phyloP scores from a whole-genome alignment of 2,888 invertebrate species.

The Eristalinus aeneus region DNA sequence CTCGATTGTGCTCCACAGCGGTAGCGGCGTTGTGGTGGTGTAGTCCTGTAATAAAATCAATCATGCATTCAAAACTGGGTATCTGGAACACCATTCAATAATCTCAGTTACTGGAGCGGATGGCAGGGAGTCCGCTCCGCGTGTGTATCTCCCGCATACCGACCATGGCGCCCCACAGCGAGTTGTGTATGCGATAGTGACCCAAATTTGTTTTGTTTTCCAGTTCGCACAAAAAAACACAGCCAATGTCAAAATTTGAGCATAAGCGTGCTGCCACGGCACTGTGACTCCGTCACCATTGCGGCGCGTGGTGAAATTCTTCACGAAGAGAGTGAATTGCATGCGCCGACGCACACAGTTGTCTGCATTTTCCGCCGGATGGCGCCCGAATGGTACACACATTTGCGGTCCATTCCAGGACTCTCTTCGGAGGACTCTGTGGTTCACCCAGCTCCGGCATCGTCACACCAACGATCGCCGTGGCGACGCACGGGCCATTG shows the following conservation, averaged over 20 bases:
- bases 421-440: no score
- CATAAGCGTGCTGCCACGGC: slow-evolving; percentile 35
- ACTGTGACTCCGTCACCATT: slow-evolving; percentile 1
- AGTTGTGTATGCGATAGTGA: slow-evolving; percentile 38
- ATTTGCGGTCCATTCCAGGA: slow-evolving; percentile 3
- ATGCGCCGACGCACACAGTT: slow-evolving; percentile 21
- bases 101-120: slow-evolving; percentile 47
- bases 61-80: slow-evolving; percentile 63
- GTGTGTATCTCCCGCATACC: not conserved
- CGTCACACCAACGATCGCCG: slow-evolving; percentile 11
- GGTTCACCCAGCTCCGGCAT: not conserved
- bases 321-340: not conserved
- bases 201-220: slow-evolving; percentile 50
- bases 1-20: slow-evolving; percentile 17
- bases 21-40: not conserved
- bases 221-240: not conserved
- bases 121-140: slow-evolving; percentile 1
- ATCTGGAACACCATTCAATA: slow-evolving; percentile 64
- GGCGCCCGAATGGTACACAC: slow-evolving; percentile 4
- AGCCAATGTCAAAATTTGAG: slow-evolving; percentile 51
- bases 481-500: not conserved
- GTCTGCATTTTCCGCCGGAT: slow-evolving; percentile 27
- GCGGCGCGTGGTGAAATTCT: slow-evolving; percentile 30
- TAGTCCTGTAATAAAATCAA: slow-evolving; percentile 61
- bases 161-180: slow-evolving; percentile 1